Percentiles rank a stretch among this genome's conserved stretches.
Conservation (phyloP, 2,888 invertebrate species). For the Dryadula phaetusa region DNA sequence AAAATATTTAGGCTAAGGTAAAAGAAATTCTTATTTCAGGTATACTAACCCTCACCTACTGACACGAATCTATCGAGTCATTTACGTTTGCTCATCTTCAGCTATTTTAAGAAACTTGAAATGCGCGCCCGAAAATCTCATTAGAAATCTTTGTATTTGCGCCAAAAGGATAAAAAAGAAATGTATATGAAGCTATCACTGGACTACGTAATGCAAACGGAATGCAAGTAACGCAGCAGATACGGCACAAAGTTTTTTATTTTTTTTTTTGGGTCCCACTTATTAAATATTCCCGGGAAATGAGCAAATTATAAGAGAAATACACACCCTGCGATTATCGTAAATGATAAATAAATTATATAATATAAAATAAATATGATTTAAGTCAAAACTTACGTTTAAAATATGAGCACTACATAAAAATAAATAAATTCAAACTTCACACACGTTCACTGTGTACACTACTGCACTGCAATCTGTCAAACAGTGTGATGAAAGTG, state of each 20-base stretch:
- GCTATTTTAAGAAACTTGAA: slow-evolving; percentile 70
- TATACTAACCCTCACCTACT: slow-evolving; percentile 80
- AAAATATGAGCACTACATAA: slow-evolving; percentile 72
- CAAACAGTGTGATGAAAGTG: slow-evolving; percentile 62
- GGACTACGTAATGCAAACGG: slow-evolving; percentile 72
- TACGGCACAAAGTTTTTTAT: slow-evolving; percentile 73
- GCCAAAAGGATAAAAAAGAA: slow-evolving; percentile 57
- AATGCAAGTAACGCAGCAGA: slow-evolving; percentile 70
- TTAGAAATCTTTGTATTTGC: slow-evolving; percentile 51
- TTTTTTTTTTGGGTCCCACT: slow-evolving; percentile 64
- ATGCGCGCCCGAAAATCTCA: slow-evolving; percentile 51
- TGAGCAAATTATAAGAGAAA: slow-evolving; percentile 44
- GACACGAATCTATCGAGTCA: slow-evolving; percentile 68
- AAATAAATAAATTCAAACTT: slow-evolving; percentile 66
- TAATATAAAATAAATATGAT: slow-evolving; percentile 51
- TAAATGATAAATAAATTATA: slow-evolving; percentile 42
- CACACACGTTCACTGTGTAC: slow-evolving; percentile 78
- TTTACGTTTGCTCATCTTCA: slow-evolving; percentile 64
- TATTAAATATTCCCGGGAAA: slow-evolving; percentile 69
- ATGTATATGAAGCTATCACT: slow-evolving; percentile 56
- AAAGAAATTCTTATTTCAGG: slow-evolving; percentile 64
- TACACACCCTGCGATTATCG: slow-evolving; percentile 24
- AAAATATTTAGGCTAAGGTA: slow-evolving; percentile 73
- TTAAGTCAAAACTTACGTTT: slow-evolving; percentile 76
- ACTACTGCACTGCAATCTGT: slow-evolving; percentile 76